A percentile compares a stretch with the other conserved stretches of the same genome.
Conservation (phyloP, 2,113 vertebrate species). For the Anseranas semipalmata region DNA sequence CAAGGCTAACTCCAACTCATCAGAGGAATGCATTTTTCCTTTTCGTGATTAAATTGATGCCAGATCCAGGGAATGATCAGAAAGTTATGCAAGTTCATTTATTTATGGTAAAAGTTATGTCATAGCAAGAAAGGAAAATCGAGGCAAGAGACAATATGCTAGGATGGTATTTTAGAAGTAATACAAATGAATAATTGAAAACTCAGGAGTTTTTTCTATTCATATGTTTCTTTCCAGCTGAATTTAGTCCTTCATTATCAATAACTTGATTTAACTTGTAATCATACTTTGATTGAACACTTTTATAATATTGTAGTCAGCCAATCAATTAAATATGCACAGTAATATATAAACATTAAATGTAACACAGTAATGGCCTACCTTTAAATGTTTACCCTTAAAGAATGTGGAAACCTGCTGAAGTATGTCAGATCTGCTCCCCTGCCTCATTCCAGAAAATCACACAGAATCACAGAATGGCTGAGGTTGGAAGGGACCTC, state of each 20-base stretch:
- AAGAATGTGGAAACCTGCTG: not conserved
- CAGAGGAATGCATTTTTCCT: conserved; percentile 24
- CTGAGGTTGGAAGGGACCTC: no score
- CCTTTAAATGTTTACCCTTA: not conserved
- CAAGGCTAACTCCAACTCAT: not conserved
- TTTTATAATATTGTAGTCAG: not conserved
- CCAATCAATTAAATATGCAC: not conserved
- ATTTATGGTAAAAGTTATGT: not conserved
- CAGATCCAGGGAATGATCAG: not conserved
- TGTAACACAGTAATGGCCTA: not conserved
- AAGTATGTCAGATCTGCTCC: not conserved
- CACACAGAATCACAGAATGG: no score
- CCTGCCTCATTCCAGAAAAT: not conserved
- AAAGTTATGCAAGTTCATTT: conserved; percentile 12
- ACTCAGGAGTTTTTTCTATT: not conserved
- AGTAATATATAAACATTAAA: not conserved
- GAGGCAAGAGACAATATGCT: not conserved
- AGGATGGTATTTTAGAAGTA: not conserved
- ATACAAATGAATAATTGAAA: not conserved
- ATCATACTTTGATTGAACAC: not conserved
- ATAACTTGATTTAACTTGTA: not conserved
- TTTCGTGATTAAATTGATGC: not conserved
- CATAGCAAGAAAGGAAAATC: not conserved
- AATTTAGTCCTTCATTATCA: not conserved
- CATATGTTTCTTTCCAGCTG: not conserved